Evolutionary conservation across 2,113 vertebrate species (phyloP).

Genomic region (Romanogobio albipinnatus): DNA sequence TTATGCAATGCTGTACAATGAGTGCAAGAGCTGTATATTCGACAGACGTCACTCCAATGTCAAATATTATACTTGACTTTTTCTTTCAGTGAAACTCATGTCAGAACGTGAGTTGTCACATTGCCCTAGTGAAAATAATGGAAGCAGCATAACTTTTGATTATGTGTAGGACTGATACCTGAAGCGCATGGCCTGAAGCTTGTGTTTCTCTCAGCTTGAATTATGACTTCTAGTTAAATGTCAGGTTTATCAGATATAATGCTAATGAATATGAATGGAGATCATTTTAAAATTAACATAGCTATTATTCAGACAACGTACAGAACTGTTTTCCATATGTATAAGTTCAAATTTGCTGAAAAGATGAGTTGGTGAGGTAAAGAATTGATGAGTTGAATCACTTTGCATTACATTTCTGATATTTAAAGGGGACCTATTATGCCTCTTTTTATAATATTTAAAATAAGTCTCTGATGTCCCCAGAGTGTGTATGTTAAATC

Average conservation of each 20-base stretch:
- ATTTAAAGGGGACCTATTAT: no score
- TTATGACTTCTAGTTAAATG: neutral
- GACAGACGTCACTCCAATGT: neutral
- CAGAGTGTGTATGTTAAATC: no score
- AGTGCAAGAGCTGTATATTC: neutral
- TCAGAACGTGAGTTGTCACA: neutral
- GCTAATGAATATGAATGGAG: neutral
- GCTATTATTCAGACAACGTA: neutral
- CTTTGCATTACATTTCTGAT: neutral
- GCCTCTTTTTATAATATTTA: no score
- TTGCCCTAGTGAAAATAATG: neutral
- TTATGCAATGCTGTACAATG: neutral
- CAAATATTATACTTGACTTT: neutral
- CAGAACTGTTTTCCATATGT: neutral
- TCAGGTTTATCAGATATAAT: conserved; percentile 4
- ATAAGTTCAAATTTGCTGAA: neutral
- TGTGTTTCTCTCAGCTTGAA: neutral
- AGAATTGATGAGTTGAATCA: neutral
- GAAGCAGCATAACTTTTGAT: neutral
- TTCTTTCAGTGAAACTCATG: conserved; percentile 2
- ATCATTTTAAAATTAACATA: neutral
- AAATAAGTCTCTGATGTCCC: no score
- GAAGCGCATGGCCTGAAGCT: neutral
- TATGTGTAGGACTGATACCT: neutral
- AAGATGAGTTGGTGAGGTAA: neutral